Evolutionary conservation across 64 coral and sea anemone genomes (phyloP).

Genomic region (Stylophora pistillata): DNA sequence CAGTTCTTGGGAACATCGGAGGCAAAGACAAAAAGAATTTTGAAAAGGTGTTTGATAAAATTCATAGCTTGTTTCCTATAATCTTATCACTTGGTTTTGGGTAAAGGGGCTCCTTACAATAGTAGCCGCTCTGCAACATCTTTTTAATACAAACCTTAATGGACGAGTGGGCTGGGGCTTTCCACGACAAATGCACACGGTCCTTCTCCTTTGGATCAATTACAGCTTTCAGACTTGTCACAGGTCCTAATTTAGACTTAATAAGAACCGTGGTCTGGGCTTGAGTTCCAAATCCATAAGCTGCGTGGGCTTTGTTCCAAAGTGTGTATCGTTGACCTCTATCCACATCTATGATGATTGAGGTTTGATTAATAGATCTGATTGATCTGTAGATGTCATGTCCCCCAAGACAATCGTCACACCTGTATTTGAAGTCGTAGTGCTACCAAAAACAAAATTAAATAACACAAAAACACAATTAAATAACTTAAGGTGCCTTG

Average conservation of each 20-base stretch:
- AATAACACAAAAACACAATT: neutral
- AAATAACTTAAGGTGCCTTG: too few relatives aligned
- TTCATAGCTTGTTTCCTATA: too few relatives aligned
- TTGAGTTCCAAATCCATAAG: neutral
- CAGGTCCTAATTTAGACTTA: neutral
- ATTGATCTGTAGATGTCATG: neutral
- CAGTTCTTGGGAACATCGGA: too few relatives aligned
- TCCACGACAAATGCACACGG: neutral
- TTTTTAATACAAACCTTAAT: neutral
- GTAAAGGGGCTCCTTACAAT: too few relatives aligned
- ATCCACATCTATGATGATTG: neutral
- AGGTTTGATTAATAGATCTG: neutral
- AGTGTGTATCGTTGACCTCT: neutral
- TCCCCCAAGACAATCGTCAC: neutral
- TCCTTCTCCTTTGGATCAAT: neutral
- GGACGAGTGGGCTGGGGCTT: neutral
- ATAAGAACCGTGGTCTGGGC: neutral
- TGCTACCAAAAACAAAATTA: neutral
- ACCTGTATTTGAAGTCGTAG: neutral
- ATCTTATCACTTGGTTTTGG: too few relatives aligned
- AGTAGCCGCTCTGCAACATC: too few relatives aligned
- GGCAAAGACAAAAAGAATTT: too few relatives aligned
- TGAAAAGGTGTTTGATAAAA: too few relatives aligned
- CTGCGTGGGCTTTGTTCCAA: neutral
- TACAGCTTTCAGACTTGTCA: neutral